Evolutionary conservation across 2,888 invertebrate genomes (phyloP), one percentile per base, ranked within the genome.

Genomic region (Merodon equestris): DNA sequence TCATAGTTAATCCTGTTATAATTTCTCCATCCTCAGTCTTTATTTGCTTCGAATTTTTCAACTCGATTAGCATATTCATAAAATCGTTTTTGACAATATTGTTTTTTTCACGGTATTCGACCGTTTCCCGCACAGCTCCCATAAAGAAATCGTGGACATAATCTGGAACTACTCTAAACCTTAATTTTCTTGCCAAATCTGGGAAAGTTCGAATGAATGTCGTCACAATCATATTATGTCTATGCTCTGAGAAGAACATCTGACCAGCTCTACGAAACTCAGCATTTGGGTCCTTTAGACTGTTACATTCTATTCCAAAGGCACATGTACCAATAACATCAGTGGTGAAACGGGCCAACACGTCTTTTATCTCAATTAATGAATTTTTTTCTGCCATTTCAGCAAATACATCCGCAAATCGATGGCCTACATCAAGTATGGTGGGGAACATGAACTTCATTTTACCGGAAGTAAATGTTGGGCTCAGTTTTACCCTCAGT

Each of bases 11-110:
- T 9, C 63, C 66, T 3, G 48, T 19, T 9, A 48, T 48, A 3
- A 48, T 36, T 13, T 40, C 40, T 1, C 82, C 63, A 7, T 83
- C 63, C 56, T 86, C 86, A 3, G 64, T 57, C 45, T 83, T 84
- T 2, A 72, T 84, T 82, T 64, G 86, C 83, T 53, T 89, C 72
- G 89, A 87, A 51, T 90, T 88, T 79, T 90, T 90, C 14, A 92
- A 83, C 47, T 91, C 88, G 19, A 91, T 87, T 57, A 92, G 85
- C 1, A 91, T 83, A 81, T 92, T 91, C 53, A 93, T 84, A 77
- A 92, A 91, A 85, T 91, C 92, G 61, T 91, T 90, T 36, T 91
- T 76, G 81, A 86, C 82, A 19, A 88, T 72, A 9, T 86, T 84
- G 54, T 85, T 84, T 73, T 85, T 68, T 63, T 89, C 88, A 13